These are phyloP conservation scores for Adoxophyes honmai DNA, from an alignment of 1,140 invertebrate genomes.

Conservation along the genomic window DNA sequence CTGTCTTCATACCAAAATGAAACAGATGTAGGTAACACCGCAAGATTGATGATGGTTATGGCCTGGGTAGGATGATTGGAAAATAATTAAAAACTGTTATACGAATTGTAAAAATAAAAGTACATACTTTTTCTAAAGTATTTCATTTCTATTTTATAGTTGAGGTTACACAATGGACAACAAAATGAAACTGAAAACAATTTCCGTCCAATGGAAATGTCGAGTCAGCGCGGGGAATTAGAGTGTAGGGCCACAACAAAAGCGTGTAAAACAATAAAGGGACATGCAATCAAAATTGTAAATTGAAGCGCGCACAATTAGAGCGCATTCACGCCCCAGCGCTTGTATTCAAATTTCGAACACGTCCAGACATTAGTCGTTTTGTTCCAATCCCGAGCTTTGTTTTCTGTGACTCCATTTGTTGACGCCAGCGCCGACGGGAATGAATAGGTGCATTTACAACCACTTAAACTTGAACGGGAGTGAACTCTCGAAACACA, in stretches of 20 bases:
- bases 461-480: constrained; percentile 14
- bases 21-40: neutral
- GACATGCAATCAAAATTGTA: constrained; percentile 50
- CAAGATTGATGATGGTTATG: no score
- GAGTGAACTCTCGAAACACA: constrained; percentile 5
- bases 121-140: no score
- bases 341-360: constrained; percentile 67
- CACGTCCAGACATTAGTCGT: constrained; percentile 31
- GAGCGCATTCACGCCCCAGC: constrained; percentile 54
- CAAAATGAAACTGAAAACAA: constrained; percentile 6
- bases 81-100: no score
- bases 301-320: constrained; percentile 54
- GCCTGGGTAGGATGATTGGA: no score
- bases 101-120: no score
- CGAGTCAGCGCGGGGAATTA: constrained; percentile 8
- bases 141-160: no score
- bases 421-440: constrained; percentile 20
- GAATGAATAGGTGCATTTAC: constrained; percentile 11
- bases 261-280: constrained; percentile 42
- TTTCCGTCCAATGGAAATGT: constrained; percentile 8
- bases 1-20: neutral
- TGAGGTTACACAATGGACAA: neutral
- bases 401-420: constrained; percentile 38
- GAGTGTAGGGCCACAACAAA: constrained; percentile 24
- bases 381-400: constrained; percentile 35